Percentiles rank a stretch among this genome's conserved stretches.
phyloP scores from a whole-genome alignment of 2,888 invertebrate genomes.

The Cataglyphis altisquamis region DNA sequence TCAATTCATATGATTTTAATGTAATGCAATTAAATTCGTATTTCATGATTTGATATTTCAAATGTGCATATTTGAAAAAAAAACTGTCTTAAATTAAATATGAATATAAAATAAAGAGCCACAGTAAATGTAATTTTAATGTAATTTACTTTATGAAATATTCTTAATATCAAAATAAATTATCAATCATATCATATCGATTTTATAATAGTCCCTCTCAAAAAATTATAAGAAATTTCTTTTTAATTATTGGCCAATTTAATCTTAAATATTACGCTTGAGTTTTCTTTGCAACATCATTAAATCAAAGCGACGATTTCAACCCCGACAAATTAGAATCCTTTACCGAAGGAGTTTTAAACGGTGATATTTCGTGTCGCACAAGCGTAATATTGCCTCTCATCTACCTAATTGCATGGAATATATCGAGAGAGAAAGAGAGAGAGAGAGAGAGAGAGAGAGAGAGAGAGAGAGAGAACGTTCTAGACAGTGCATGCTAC shows the following conservation, averaged over 20 bases:
- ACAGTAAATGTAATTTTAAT: neutral
- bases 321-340: slow-evolving; percentile 56
- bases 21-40: neutral
- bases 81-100: neutral
- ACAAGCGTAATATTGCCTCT: slow-evolving; percentile 69
- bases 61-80: neutral
- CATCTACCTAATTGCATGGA: slow-evolving; percentile 78
- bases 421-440: slow-evolving; percentile 71
- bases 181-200: neutral
- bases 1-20: neutral
- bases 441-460: slow-evolving; percentile 60
- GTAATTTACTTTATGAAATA: neutral
- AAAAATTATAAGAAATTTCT: neutral
- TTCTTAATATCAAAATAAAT: neutral
- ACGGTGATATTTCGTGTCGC: slow-evolving; percentile 60
- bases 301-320: slow-evolving; percentile 52
- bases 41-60: slow-evolving; percentile 3
- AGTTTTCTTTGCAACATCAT: neutral
- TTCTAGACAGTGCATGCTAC: slow-evolving; percentile 59
- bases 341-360: slow-evolving; percentile 57
- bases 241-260: slow-evolving; percentile 1
- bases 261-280: neutral
- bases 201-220: neutral
- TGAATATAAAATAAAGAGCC: neutral
- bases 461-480: slow-evolving; percentile 50